Conservation (phyloP, 2,113 vertebrate species). For the Irena cyanogastra region DNA sequence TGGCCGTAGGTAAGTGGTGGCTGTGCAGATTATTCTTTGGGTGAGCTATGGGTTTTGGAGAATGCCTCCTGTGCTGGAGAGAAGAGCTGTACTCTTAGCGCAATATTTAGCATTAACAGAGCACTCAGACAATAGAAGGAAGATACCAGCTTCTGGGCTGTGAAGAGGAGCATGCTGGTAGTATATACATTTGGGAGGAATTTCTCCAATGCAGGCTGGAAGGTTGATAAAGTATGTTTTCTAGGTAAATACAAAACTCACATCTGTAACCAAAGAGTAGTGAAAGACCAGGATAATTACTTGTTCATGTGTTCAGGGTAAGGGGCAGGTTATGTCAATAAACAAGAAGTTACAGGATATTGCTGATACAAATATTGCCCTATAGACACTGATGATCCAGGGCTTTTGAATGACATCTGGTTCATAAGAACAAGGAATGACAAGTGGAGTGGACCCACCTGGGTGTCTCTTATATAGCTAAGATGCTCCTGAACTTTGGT, state of each 20-base stretch:
- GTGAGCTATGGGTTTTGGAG: conserved; percentile 51
- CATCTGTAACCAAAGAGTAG: neutral
- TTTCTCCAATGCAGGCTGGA: neutral
- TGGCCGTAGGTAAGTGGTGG: conserved; percentile 74
- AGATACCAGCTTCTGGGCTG: neutral
- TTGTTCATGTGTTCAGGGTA: neutral
- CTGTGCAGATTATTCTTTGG: conserved; percentile 48
- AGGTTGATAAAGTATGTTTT: neutral
- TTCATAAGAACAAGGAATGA: neutral
- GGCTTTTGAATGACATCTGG: neutral
- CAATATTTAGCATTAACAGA: neutral
- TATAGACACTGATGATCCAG: neutral
- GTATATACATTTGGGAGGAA: neutral
- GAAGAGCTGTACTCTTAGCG: neutral
- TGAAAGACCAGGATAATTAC: neutral
- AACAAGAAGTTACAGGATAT: neutral
- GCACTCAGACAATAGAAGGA: neutral
- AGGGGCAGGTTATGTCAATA: neutral
- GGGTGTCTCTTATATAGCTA: neutral
- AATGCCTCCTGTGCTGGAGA: neutral
- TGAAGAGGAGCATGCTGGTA: neutral
- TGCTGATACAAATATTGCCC: neutral
- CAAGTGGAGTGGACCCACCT: neutral
- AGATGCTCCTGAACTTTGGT: neutral
- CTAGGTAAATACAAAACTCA: neutral